Base-by-base conservation (phyloP, 2,797 vertebrate species). In the Propithecus deckenii region DNA sequence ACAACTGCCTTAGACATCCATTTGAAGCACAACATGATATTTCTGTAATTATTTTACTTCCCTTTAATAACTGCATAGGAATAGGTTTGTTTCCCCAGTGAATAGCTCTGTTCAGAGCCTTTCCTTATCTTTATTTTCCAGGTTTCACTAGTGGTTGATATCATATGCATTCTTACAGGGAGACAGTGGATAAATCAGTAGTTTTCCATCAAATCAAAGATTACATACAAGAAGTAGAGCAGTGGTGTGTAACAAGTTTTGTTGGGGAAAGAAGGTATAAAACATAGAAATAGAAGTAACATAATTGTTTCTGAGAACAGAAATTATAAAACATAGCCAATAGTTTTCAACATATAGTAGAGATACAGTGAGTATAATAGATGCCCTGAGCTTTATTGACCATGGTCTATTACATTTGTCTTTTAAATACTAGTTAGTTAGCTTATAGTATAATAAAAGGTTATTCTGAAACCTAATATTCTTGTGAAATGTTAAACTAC, bases 61-160 rank as follows among this genome's bases (percentile, higher is more conserved):
- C 74, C 83, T 96, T 83, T 95, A 95, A 94, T 94, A 97, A 96
- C 94, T 94, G 96, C 94, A 79, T 91, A 94, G 98, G 97, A 98
- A 97, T 96, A 88, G 94, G 67, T 84, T 97, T 92, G 94, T 88
- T 90, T 98, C 98, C 97, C 97, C 95, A 89, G 96, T 94, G 97
- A 97, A 95, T 96, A 95, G 61, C 95, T 97, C 88, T 89, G 88
- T 94, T 96, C 93, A 83, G 93, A 96, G 91, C 55, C 96, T 97
- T 97, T 97, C 97, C 98, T 99, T 98, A 98, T 99, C 98, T 98
- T 98, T 98, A 98, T 98, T 99, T 98, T 97, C 94, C 98, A 98
- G 98, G 97, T 98, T 98, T 98, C 97, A 97, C 75, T 94, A 94
- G 95, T 94, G 96, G 97, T 98, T 98, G 97, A 97, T 98, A 97